These are phyloP conservation scores for Maniola jurtina DNA, from an alignment of 1,140 invertebrate species.

Conservation along the genomic window DNA sequence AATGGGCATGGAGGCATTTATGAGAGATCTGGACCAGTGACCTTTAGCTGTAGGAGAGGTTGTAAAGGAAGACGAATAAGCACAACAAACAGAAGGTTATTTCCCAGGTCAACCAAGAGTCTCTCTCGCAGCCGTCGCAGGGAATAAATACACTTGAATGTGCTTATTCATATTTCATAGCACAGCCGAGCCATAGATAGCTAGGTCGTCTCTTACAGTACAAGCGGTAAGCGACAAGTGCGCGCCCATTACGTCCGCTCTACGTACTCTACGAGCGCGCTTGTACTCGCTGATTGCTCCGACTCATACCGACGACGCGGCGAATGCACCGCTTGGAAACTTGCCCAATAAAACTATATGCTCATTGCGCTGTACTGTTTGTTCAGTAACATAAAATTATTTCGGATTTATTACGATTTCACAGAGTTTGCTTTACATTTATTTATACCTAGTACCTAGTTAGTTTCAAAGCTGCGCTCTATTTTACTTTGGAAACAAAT, in stretches of 20 bases:
- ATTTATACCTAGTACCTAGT: neutral
- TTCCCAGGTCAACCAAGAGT: too few relatives aligned
- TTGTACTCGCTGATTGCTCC: constrained; percentile 19
- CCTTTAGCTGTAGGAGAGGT: too few relatives aligned
- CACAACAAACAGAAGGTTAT: too few relatives aligned
- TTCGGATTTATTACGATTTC: constrained; percentile 1
- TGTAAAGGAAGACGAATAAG: too few relatives aligned
- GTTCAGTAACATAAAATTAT: constrained; percentile 11
- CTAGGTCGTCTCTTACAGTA: constrained; percentile 13
- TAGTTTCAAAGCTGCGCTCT: neutral
- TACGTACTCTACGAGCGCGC: constrained; percentile 7
- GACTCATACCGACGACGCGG: constrained; percentile 9
- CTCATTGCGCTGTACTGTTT: constrained; percentile 8
- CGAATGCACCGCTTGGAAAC: constrained; percentile 13
- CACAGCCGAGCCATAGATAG: neutral
- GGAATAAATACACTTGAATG: too few relatives aligned
- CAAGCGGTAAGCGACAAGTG: constrained; percentile 10
- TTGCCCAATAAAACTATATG: constrained; percentile 17
- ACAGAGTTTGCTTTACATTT: neutral
- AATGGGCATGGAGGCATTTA: too few relatives aligned
- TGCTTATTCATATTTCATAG: too few relatives aligned
- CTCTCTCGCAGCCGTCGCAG: too few relatives aligned
- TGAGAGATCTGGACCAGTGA: too few relatives aligned
- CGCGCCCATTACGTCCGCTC: constrained; percentile 6
- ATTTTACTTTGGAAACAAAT: neutral